Evolutionary conservation across 2,797 vertebrate species (phyloP), one percentile per base, ranked within the genome.

Genomic region (Paedocypris micromegethes): DNA sequence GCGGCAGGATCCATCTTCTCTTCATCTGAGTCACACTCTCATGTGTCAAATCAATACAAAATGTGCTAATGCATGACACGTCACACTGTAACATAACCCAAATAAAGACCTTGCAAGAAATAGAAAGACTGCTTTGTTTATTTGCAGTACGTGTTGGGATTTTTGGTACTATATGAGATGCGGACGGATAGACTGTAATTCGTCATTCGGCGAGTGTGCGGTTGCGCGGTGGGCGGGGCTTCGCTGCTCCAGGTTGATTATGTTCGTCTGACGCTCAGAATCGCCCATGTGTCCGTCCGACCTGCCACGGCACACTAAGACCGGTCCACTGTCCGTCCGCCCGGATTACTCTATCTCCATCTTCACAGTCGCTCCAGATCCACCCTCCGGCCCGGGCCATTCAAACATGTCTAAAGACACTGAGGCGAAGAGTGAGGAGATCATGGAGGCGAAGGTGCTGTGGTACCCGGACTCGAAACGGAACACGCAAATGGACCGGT

Each of bases 401-500:
- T 64, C 61, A 9, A 64, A 75, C 72, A 83, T 94, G 93, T 94
- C 92, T 52, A 87, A 88, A 74, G 90, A 92, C 77, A 80, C 70
- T 51, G 82, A 85, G 75, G 73, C 79, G 6, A 85, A 86, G 72
- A 82, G 76, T 78, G 89, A 91, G 74, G 91, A 90, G 74, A 98
- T 97, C 38, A 88, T 95, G 91, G 93, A 92, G 85, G 84, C 85
- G 70, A 92, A 87, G 83, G 92, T 92, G 81, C 75, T 98, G 84
- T 98, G 95, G 95, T 92, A 94, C 85, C 96, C 96, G 0, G 93
- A 97, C 87, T 90, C 93, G 23, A 98, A 98, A 87, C 93, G 78
- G 79, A 88, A 91, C 81, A 94, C 94, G 0, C 90, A 84, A 77
- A 97, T 96, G 94, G 93, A 98, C 74, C 87, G 78, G 60, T 98